Percentiles rank a stretch among this genome's conserved stretches.
These are phyloP conservation scores for Aspidapion aeneum DNA, from an alignment of 2,888 invertebrate species.

Conservation along the genomic window DNA sequence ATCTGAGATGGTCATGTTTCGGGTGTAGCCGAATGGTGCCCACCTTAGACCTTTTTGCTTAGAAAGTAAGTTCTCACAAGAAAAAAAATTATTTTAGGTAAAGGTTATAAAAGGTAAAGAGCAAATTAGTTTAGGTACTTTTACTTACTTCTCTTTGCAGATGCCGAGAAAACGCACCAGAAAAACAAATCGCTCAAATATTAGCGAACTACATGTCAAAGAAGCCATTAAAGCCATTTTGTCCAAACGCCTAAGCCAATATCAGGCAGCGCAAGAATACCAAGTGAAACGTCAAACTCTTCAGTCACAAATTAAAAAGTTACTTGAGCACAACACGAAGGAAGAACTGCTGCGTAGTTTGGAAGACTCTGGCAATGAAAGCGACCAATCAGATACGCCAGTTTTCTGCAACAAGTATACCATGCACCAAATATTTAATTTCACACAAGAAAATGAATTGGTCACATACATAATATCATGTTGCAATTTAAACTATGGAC, in stretches of 20 bases:
- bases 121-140: background rate
- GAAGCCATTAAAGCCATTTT: conserved; percentile 8
- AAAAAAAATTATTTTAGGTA: background rate
- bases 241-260: background rate
- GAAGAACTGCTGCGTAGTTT: background rate
- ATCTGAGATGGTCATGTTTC: background rate
- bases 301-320: conserved; percentile 4
- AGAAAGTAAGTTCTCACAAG: background rate
- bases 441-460: background rate
- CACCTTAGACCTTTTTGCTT: background rate
- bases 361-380: conserved; percentile 6
- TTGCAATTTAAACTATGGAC: background rate
- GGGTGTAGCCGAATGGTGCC: background rate
- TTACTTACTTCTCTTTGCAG: background rate
- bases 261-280: conserved; percentile 3
- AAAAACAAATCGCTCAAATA: background rate
- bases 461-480: background rate
- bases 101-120: too few species aligned
- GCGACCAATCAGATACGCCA: conserved; percentile 1
- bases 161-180: background rate
- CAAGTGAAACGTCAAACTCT: conserved; percentile 7
- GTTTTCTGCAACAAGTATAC: background rate
- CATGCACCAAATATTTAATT: background rate
- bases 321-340: background rate
- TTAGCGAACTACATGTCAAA: too few species aligned